Evolutionary conservation across 2,888 invertebrate genomes (phyloP).

Genomic region (Sphinx pinastri): DNA sequence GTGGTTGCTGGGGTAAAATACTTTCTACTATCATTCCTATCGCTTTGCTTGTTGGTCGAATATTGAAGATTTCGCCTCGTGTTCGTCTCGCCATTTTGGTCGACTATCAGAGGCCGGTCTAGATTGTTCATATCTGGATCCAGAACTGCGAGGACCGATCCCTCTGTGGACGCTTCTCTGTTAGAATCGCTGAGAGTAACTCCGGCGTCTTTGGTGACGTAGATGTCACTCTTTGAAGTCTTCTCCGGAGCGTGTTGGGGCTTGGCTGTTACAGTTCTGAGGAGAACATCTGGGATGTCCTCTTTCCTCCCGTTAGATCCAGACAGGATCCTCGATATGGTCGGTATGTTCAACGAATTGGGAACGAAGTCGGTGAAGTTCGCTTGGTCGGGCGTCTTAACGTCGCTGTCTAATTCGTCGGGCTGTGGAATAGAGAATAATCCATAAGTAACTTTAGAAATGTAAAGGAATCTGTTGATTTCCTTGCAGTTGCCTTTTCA

Average conservation of each 20-base stretch:
- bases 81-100: constrained; percentile 80
- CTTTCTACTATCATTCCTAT: constrained; percentile 68
- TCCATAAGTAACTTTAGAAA: not conserved
- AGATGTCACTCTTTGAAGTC: constrained; percentile 74
- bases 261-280: constrained; percentile 87
- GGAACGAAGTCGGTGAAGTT: constrained; percentile 87
- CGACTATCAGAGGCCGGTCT: constrained; percentile 77
- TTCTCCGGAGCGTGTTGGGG: constrained; percentile 76
- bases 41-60: constrained; percentile 72
- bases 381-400: constrained; percentile 75
- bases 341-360: constrained; percentile 89
- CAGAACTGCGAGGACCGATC: constrained; percentile 74
- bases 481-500: too few relatives aligned
- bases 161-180: constrained; percentile 76
- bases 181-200: constrained; percentile 75
- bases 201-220: constrained; percentile 72
- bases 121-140: constrained; percentile 82
- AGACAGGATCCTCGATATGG: constrained; percentile 92
- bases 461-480: too few relatives aligned
- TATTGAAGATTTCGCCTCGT: constrained; percentile 80
- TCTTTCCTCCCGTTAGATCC: constrained; percentile 94
- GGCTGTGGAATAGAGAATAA: constrained; percentile 59
- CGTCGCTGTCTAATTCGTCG: constrained; percentile 73
- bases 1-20: constrained; percentile 76
- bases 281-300: constrained; percentile 90